Conservation (phyloP, 2,888 invertebrate species). For the Galerucella calmariensis region DNA sequence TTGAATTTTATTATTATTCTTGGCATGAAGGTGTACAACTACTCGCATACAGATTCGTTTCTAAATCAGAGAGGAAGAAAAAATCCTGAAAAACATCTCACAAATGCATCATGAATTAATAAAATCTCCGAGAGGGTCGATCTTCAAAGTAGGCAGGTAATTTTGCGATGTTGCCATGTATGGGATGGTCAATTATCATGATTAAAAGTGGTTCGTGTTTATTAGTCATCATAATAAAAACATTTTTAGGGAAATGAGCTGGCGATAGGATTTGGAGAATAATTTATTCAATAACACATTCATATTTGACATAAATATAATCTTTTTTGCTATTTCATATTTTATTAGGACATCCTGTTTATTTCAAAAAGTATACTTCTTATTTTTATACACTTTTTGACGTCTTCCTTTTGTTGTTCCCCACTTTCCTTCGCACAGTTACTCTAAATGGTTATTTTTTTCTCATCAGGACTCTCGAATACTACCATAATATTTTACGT, state of each 20-base stretch:
- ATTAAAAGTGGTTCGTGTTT: neutral
- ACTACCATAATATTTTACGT: neutral
- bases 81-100: constrained; percentile 24
- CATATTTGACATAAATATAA: too few species aligned
- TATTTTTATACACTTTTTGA: too few species aligned
- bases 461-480: neutral
- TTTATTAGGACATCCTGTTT: too few species aligned
- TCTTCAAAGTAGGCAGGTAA: constrained; percentile 12
- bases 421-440: too few species aligned
- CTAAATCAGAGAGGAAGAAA: constrained; percentile 3
- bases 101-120: constrained; percentile 23
- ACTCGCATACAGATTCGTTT: constrained; percentile 18
- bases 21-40: constrained; percentile 12
- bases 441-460: too few species aligned
- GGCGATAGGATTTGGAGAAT: too few species aligned
- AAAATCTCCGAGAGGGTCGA: constrained; percentile 13
- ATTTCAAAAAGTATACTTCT: too few species aligned
- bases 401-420: too few species aligned
- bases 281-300: too few species aligned
- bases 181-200: neutral
- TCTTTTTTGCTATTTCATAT: too few species aligned
- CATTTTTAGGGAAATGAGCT: too few species aligned
- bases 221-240: neutral
- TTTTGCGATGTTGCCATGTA: constrained; percentile 9
- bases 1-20: constrained; percentile 17